Conservation (phyloP, 1,140 invertebrate species). For the Cotesia chilonis region DNA sequence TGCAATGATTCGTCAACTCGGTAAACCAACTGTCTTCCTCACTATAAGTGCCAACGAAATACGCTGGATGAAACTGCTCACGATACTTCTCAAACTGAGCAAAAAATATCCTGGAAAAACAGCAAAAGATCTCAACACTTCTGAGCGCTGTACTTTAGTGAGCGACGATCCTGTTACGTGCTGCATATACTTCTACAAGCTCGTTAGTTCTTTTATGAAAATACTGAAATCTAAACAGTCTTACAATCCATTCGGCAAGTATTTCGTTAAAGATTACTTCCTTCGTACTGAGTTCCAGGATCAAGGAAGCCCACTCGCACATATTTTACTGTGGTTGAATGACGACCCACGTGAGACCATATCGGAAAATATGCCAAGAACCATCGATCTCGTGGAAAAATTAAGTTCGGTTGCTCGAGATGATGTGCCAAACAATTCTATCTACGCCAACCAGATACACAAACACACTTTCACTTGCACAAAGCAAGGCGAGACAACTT, state of each 20-base stretch:
- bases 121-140: conserved; percentile 36
- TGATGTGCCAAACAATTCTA: conserved; percentile 42
- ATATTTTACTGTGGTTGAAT: not conserved
- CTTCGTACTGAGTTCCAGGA: not conserved
- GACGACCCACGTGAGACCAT: not conserved
- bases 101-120: conserved; percentile 12
- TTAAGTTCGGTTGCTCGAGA: conserved; percentile 26
- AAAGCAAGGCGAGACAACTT: conserved; percentile 50
- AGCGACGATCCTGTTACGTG: conserved; percentile 60
- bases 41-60: not conserved
- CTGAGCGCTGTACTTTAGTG: conserved; percentile 46
- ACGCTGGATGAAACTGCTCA: conserved; percentile 42
- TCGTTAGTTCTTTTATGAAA: conserved; percentile 41
- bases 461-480: conserved; percentile 56
- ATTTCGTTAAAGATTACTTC: conserved; percentile 51
- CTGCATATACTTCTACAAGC: conserved; percentile 55
- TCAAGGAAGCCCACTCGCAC: not conserved
- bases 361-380: not conserved
- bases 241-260: conserved; percentile 50
- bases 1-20: not conserved
- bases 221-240: conserved; percentile 32
- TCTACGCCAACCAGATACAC: conserved; percentile 47
- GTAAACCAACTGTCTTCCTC: not conserved
- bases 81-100: conserved; percentile 51
- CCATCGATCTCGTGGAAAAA: not conserved